phyloP scores from a whole-genome alignment of 1,140 invertebrate genomes.

The Theocolax elegans region DNA sequence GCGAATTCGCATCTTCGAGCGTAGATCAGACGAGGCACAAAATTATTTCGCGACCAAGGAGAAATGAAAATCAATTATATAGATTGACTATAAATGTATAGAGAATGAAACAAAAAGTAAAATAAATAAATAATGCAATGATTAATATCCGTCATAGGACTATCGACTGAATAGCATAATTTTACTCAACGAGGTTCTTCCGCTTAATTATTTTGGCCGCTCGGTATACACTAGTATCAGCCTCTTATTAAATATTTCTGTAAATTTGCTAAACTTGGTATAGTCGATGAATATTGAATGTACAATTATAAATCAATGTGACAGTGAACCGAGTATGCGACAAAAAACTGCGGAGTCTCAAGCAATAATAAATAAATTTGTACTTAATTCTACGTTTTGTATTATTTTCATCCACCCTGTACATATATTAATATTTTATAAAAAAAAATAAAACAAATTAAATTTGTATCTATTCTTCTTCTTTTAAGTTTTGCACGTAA shows the following conservation, averaged over 20 bases:
- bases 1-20: not conserved
- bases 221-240: not conserved
- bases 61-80: too few relatives aligned
- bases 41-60: not conserved
- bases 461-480: too few relatives aligned
- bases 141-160: conserved; percentile 17
- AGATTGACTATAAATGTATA: too few relatives aligned
- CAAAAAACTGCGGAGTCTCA: conserved; percentile 38
- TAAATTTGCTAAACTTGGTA: not conserved
- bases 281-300: not conserved
- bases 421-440: too few relatives aligned
- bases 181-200: conserved; percentile 34
- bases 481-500: too few relatives aligned
- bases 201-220: not conserved
- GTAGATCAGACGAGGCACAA: not conserved
- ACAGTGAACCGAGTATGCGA: conserved; percentile 1
- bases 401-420: too few relatives aligned
- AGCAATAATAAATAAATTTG: conserved; percentile 51
- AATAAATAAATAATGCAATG: conserved; percentile 1
- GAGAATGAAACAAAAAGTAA: not conserved
- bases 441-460: too few relatives aligned
- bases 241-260: not conserved
- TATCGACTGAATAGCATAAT: conserved; percentile 40
- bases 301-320: not conserved
- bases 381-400: conserved; percentile 49